A percentile compares a stretch with the other conserved stretches of the same genome.
phyloP scores from a whole-genome alignment of 2,113 vertebrate species.

The Salvator merianae region DNA sequence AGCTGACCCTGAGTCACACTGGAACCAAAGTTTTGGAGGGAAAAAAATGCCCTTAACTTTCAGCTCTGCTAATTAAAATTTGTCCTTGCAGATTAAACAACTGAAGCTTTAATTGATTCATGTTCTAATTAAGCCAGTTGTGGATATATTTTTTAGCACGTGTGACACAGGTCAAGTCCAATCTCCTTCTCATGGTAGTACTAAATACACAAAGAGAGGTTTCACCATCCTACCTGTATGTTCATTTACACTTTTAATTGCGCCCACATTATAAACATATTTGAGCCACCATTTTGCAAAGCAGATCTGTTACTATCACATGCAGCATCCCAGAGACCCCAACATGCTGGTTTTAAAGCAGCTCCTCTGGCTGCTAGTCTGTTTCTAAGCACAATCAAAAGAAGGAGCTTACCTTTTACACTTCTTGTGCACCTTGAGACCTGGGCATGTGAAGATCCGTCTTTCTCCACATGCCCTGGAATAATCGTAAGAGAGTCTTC shows the following conservation, averaged over 20 bases:
- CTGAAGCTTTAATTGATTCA: slow-evolving; percentile 1
- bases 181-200: not conserved
- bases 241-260: slow-evolving; percentile 1
- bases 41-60: not conserved
- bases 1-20: not conserved
- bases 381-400: not conserved
- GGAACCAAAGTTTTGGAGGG: not conserved
- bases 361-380: not conserved
- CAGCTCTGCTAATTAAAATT: slow-evolving; percentile 15
- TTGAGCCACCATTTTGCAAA: not conserved
- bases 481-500: not conserved
- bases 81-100: slow-evolving; percentile 12
- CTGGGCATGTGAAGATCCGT: not conserved
- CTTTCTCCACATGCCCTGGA: not conserved
- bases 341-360: not conserved
- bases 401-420: not conserved
- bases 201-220: not conserved
- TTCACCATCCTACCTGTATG: not conserved
- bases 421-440: not conserved
- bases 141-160: slow-evolving; percentile 17
- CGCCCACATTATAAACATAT: not conserved
- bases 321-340: not conserved
- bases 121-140: slow-evolving; percentile 8
- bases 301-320: not conserved
- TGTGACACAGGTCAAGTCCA: not conserved